Conservation (phyloP, 2,113 vertebrate species). For the Hippocampus guttulatus region DNA sequence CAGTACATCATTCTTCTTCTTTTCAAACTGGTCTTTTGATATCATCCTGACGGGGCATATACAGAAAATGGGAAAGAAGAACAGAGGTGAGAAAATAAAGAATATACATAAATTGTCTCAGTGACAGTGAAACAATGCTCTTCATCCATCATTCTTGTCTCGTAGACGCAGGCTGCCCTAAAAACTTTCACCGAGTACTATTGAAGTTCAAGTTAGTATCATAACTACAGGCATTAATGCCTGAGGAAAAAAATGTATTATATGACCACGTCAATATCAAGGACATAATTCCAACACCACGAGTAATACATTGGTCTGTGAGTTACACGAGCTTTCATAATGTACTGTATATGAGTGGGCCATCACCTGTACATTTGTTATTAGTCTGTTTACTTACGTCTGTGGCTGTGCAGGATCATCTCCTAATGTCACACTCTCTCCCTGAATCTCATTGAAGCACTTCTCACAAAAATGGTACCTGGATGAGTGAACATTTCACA, state of each 20-base stretch:
- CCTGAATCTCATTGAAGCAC: constrained; percentile 99
- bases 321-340: not conserved
- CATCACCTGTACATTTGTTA: not conserved
- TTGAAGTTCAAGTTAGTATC: too few relatives aligned
- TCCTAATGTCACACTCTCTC: constrained; percentile 95
- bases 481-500: constrained; percentile 65
- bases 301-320: not conserved
- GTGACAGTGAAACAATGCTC: not conserved
- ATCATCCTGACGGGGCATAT: constrained; percentile 78
- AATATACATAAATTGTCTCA: not conserved
- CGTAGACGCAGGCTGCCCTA: not conserved
- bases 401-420: constrained; percentile 97
- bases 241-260: too few relatives aligned
- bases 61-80: not conserved
- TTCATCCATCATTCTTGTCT: not conserved
- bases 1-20: constrained; percentile 97
- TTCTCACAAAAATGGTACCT: constrained; percentile 99
- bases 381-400: constrained; percentile 80
- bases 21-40: constrained; percentile 98
- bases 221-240: too few relatives aligned
- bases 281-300: too few relatives aligned
- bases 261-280: too few relatives aligned
- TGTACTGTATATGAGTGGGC: not conserved
- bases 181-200: not conserved
- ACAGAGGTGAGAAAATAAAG: not conserved